Evolutionary conservation across 2,113 vertebrate species (phyloP).

Genomic region (Leptobrachium leishanense): DNA sequence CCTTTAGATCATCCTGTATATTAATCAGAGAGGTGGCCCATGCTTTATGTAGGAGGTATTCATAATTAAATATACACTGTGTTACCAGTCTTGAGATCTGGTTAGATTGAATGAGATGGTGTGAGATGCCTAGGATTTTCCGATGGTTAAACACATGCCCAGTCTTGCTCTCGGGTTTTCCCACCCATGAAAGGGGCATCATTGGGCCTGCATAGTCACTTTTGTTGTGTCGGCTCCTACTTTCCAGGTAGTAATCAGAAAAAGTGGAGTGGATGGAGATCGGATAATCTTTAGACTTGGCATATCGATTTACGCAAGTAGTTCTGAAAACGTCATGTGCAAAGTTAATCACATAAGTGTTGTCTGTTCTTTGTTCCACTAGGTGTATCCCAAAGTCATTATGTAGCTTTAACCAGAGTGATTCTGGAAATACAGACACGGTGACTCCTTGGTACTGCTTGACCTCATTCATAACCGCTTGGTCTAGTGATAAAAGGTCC

Average conservation of each 20-base stretch:
- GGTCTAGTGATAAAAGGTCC: constrained; percentile 60
- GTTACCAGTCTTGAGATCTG: constrained; percentile 60
- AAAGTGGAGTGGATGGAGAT: constrained; percentile 58
- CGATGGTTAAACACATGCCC: constrained; percentile 62
- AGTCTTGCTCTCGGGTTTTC: constrained; percentile 49
- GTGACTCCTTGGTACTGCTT: constrained; percentile 51
- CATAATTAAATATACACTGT: constrained; percentile 69
- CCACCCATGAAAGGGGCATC: constrained; percentile 64
- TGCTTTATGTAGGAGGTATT: constrained; percentile 68
- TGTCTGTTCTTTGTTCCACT: constrained; percentile 63
- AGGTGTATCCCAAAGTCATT: constrained; percentile 58
- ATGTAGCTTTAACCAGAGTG: constrained; percentile 58
- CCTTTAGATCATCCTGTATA: constrained; percentile 67
- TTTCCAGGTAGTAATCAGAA: constrained; percentile 59
- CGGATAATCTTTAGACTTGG: constrained; percentile 54
- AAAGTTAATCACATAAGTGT: constrained; percentile 66
- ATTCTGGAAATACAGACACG: constrained; percentile 57
- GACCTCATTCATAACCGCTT: constrained; percentile 59
- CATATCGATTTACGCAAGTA: constrained; percentile 56
- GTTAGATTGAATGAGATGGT: constrained; percentile 64
- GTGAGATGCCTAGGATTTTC: constrained; percentile 64
- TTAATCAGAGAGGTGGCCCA: constrained; percentile 64
- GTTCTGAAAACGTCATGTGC: constrained; percentile 53
- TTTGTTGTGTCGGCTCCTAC: constrained; percentile 2
- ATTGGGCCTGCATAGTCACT: constrained; percentile 16